Percentiles rank a stretch among this genome's conserved stretches.
phyloP scores from a whole-genome alignment of 2,888 invertebrate species.

The Nebria brevicollis region DNA sequence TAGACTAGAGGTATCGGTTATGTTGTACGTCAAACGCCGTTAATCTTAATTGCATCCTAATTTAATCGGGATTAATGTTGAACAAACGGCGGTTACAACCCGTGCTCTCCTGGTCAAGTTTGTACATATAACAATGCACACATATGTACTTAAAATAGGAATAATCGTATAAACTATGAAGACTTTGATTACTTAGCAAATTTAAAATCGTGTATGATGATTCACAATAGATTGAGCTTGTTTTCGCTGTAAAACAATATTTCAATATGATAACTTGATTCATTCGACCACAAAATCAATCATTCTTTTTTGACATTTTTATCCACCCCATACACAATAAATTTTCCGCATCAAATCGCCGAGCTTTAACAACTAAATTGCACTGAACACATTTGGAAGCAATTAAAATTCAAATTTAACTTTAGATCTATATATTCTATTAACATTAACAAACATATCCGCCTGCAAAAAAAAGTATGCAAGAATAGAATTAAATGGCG shows the following conservation, averaged over 20 bases:
- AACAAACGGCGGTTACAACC: constrained; percentile 24
- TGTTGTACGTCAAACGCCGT: constrained; percentile 34
- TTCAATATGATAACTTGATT: not conserved
- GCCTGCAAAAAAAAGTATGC: no score
- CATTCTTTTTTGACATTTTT: not conserved
- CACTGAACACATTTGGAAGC: no score
- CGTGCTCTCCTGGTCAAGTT: not conserved
- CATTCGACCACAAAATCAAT: not conserved
- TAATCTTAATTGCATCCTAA: constrained; percentile 45
- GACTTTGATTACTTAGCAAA: no score
- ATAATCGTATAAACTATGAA: no score
- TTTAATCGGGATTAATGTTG: constrained; percentile 46
- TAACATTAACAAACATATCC: no score
- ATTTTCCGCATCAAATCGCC: not conserved
- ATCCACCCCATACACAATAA: not conserved
- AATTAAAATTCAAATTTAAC: no score
- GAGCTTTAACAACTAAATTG: no score
- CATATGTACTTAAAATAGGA: not conserved
- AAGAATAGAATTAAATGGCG: no score
- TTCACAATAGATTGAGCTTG: not conserved
- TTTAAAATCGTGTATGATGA: no score
- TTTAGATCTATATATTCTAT: no score
- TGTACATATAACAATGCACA: not conserved
- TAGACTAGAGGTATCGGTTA: not conserved
- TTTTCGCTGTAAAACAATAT: not conserved